Percentiles rank a stretch among this genome's conserved stretches.
Evolutionary conservation across 64 coral and sea anemone genomes (phyloP).

Genomic region (Catalaphyllia jardinei): DNA sequence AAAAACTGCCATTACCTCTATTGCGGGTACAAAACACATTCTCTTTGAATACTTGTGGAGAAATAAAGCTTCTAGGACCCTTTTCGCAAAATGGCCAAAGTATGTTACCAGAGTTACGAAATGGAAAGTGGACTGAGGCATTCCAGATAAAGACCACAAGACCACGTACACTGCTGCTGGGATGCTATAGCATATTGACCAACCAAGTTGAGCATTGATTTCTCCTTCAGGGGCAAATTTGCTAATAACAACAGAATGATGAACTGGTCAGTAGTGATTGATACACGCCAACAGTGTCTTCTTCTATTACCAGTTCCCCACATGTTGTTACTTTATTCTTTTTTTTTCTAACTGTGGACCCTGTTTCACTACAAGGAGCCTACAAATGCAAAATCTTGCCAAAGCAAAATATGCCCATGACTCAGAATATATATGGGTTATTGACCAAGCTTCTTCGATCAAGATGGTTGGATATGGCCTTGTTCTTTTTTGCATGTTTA

Average conservation of each 20-base stretch:
- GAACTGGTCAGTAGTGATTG: too few species aligned
- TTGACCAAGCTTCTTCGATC: too few species aligned
- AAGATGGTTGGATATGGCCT: too few species aligned
- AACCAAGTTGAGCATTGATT: conserved; percentile 64
- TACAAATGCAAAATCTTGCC: too few species aligned
- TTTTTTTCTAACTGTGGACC: too few species aligned
- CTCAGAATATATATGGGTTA: too few species aligned
- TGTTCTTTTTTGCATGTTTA: too few species aligned
- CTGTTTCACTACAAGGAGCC: too few species aligned
- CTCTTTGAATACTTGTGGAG: conserved; percentile 88
- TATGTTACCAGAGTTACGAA: conserved; percentile 56
- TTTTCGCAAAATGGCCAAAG: conserved; percentile 69
- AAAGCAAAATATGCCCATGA: too few species aligned
- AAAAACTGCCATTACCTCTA: conserved; percentile 49
- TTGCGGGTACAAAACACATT: conserved; percentile 23
- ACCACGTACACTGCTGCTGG: conserved; percentile 53
- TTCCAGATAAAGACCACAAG: conserved; percentile 60
- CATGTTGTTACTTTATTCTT: too few species aligned
- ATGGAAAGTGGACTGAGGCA: conserved; percentile 61
- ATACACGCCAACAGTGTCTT: too few species aligned
- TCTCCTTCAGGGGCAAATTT: conserved; percentile 68
- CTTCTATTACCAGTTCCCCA: too few species aligned
- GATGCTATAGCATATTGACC: conserved; percentile 48
- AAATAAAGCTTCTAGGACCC: conserved; percentile 75
- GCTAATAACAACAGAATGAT: conserved; percentile 41